Evolutionary conservation across 2,797 vertebrate genomes (phyloP).

Genomic region (Acipenser transmontanus): DNA sequence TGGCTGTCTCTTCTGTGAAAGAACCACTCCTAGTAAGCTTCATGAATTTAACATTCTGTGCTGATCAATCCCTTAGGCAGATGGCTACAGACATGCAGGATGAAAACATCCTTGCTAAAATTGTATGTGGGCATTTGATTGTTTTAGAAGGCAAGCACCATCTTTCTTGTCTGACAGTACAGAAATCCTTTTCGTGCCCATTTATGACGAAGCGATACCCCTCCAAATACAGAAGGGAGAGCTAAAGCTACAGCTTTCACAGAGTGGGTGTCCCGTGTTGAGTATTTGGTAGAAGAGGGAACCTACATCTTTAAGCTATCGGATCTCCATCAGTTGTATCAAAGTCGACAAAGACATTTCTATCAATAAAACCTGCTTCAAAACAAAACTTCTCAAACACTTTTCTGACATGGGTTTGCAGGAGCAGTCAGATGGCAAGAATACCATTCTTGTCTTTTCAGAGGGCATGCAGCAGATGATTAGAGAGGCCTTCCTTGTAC

Average conservation of each 20-base stretch:
- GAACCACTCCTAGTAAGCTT: too few relatives aligned
- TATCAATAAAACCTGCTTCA: slow-evolving; percentile 5
- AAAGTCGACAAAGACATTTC: neutral
- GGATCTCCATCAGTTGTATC: neutral
- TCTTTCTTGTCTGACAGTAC: too few relatives aligned
- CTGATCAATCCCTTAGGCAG: too few relatives aligned
- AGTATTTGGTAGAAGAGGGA: neutral
- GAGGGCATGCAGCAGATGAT: slow-evolving; percentile 3
- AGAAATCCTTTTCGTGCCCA: too few relatives aligned
- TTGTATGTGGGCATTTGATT: too few relatives aligned
- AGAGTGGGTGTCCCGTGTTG: slow-evolving; percentile 5
- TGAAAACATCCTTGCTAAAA: too few relatives aligned
- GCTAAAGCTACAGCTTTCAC: slow-evolving; percentile 5
- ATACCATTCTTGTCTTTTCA: slow-evolving; percentile 6
- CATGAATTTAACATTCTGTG: too few relatives aligned
- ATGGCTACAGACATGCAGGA: too few relatives aligned
- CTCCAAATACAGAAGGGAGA: neutral
- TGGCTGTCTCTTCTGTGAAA: too few relatives aligned
- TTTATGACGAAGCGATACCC: slow-evolving; percentile 3
- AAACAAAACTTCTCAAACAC: neutral
- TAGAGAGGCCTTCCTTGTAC: neutral
- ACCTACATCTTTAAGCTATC: too few relatives aligned
- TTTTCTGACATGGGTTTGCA: neutral
- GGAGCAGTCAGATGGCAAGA: slow-evolving; percentile 9
- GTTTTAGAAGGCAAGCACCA: too few relatives aligned